A percentile compares a stretch with the other conserved stretches of the same genome.
Conservation (phyloP, 2,888 invertebrate genomes). For the Strigamia transsilvanica region DNA sequence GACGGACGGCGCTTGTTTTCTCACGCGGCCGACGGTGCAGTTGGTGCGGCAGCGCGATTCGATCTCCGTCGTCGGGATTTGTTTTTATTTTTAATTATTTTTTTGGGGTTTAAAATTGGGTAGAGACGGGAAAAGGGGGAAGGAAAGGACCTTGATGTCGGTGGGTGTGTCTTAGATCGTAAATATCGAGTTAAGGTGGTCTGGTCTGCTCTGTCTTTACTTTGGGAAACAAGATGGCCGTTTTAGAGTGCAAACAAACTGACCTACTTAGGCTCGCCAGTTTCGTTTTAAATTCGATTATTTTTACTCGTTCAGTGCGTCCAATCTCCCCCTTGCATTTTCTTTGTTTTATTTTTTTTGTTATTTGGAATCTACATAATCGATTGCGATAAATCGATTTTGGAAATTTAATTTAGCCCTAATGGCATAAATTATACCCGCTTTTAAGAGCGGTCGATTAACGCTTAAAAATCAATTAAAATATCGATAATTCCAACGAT, state of each 20-base stretch:
- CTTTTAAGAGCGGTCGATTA: not conserved
- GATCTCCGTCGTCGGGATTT: too few relatives aligned
- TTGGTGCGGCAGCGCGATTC: too few relatives aligned
- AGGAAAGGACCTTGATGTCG: not conserved
- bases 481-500: not conserved
- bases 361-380: not conserved
- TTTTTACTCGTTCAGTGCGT: too few relatives aligned
- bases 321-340: too few relatives aligned
- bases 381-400: slow-evolving; percentile 1
- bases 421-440: not conserved
- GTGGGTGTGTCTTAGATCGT: not conserved
- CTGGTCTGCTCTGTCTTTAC: not conserved
- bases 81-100: too few relatives aligned
- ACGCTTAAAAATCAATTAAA: too few relatives aligned
- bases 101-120: not conserved
- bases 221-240: not conserved
- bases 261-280: not conserved
- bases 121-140: too few relatives aligned
- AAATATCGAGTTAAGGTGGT: not conserved
- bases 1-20: too few relatives aligned
- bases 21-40: too few relatives aligned
- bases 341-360: not conserved
- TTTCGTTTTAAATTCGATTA: too few relatives aligned
- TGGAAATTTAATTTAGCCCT: not conserved
- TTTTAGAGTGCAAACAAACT: not conserved